Conservation (phyloP, 2,888 invertebrate genomes). For the Orthosia cruda region DNA sequence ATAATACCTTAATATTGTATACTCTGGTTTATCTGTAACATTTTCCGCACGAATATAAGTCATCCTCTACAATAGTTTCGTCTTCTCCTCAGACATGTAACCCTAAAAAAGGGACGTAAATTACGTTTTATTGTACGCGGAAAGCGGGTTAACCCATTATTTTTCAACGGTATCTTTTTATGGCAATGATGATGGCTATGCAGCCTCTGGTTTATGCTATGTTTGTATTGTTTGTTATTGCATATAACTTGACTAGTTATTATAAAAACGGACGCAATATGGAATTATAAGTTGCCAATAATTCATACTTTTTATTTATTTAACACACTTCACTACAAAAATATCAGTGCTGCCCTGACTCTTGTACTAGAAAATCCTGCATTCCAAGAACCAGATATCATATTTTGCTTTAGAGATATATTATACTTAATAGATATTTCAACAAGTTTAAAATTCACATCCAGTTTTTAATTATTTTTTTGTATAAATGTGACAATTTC, state of each 20-base stretch:
- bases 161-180: conserved; percentile 55
- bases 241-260: neutral
- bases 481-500: no score
- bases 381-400: no score
- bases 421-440: no score
- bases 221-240: neutral
- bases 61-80: conserved; percentile 44
- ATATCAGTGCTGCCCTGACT: no score
- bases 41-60: conserved; percentile 31
- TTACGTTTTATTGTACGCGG: conserved; percentile 55
- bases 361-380: no score
- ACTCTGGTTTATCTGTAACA: neutral
- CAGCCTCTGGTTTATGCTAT: conserved; percentile 18
- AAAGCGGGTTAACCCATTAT: conserved; percentile 40
- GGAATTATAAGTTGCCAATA: neutral
- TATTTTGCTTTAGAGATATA: no score
- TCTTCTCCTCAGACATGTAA: conserved; percentile 23
- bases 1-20: neutral
- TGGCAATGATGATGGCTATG: conserved; percentile 31
- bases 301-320: no score
- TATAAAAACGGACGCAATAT: neutral
- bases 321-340: no score
- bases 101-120: conserved; percentile 56
- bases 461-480: no score
- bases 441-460: no score